Percentiles rank a stretch among this genome's conserved stretches.
Conservation (phyloP, 2,113 vertebrate species). For the Columbina picui region DNA sequence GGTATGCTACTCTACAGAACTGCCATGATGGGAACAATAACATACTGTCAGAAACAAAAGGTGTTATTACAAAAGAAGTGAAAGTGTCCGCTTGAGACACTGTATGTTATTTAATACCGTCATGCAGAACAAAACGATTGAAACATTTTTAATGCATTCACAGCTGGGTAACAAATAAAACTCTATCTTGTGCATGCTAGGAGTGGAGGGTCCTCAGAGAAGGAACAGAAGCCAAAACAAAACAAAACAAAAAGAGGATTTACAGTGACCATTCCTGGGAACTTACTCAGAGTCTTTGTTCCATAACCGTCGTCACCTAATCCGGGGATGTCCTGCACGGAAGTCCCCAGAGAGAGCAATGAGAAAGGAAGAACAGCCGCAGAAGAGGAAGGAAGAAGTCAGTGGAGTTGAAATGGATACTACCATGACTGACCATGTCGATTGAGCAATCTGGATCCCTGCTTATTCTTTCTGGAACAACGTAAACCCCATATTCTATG, state of each 20-base stretch:
- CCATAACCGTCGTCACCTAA: conserved; percentile 99
- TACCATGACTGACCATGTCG: conserved; percentile 83
- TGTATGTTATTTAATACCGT: conserved; percentile 74
- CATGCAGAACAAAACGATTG: conserved; percentile 81
- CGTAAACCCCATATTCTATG: neutral
- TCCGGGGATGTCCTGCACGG: conserved; percentile 96
- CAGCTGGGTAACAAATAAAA: conserved; percentile 83
- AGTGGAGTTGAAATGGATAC: conserved; percentile 84
- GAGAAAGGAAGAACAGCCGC: conserved; percentile 88
- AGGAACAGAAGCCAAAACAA: conserved; percentile 81
- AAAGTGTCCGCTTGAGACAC: conserved; percentile 66
- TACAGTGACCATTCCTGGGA: conserved; percentile 89
- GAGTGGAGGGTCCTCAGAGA: conserved; percentile 77
- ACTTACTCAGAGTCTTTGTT: conserved; percentile 99
- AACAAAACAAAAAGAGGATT: conserved; percentile 72
- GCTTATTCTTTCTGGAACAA: conserved; percentile 38
- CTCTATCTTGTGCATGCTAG: conserved; percentile 84
- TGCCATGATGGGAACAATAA: conserved; percentile 61
- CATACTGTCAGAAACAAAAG: conserved; percentile 71
- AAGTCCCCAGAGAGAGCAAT: conserved; percentile 90
- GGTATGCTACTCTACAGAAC: conserved; percentile 49
- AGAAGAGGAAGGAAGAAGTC: conserved; percentile 91
- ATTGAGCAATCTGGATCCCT: conserved; percentile 81
- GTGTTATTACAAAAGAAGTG: conserved; percentile 70
- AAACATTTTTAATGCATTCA: conserved; percentile 81